Evolutionary conservation across 2,797 vertebrate genomes (phyloP), one percentile per base, ranked within the genome.

Genomic region (Phaenicophaeus curvirostris): DNA sequence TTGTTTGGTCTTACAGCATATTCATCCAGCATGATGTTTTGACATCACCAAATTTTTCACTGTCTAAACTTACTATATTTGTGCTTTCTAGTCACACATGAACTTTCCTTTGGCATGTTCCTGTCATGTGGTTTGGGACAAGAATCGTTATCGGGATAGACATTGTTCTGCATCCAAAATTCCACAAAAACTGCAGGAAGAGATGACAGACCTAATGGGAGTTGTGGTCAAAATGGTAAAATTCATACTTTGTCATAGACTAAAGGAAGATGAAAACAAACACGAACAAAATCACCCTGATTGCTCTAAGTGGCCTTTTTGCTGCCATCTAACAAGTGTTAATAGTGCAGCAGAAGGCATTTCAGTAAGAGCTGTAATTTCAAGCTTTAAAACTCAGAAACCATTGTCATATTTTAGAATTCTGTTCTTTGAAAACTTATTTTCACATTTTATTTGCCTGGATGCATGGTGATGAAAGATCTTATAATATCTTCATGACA

Each of bases 251-350:
- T 96, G 88, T 97, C 97, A 95, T 75, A 97, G 90, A 92, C 92
- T 97, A 97, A 97, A 85, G 91, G 94, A 95, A 97, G 96, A 94
- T 66, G 77, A 97, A 98, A 98, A 97, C 94, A 97, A 97, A 97
- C 80, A 94, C 89, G 96, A 96, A 97, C 92, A 96, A 96, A 97
- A 91, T 95, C 95, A 94, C 96, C 94, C 81, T 89, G 77, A 92
- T 95, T 96, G 94, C 86, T 96, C 92, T 73, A 89, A 95, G 87
- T 94, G 86, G 96, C 93, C 90, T 95, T 96, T 94, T 92, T 96
- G 87, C 90, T 95, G 93, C 94, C 91, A 72, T 95, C 91, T 94
- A 94, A 96, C 83, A 93, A 94, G 96, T 71, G 88, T 84, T 96
- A 97, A 95, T 85, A 94, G 91, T 85, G 69, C 21, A 27, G 74